Evolutionary conservation across 2,113 vertebrate genomes (phyloP).

Genomic region (Heliornis fulica): DNA sequence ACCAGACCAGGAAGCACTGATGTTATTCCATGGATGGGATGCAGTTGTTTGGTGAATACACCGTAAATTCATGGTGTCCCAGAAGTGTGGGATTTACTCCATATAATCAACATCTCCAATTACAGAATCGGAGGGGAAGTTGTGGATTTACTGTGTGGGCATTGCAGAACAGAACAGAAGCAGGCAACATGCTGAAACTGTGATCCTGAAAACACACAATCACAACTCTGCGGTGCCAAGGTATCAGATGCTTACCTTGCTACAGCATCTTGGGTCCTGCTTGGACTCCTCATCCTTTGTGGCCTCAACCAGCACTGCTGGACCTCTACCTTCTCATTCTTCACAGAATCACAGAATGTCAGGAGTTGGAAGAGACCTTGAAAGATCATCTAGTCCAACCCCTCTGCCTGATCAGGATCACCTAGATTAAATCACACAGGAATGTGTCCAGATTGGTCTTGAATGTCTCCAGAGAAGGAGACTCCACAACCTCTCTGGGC

Average conservation of each 20-base stretch:
- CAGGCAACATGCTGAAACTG: neutral
- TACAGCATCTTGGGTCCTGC: neutral
- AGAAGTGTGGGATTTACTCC: neutral
- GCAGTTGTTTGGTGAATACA: neutral
- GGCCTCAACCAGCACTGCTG: neutral
- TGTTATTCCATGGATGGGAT: neutral
- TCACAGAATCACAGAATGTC: neutral
- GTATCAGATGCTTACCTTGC: rapidly evolving
- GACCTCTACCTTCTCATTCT: neutral
- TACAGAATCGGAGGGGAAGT: neutral
- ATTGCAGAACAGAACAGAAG: neutral
- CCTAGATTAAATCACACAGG: too few relatives aligned
- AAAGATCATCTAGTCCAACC: too few relatives aligned
- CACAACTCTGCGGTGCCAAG: neutral
- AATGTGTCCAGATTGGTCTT: too few relatives aligned
- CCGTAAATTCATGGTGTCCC: neutral
- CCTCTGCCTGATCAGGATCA: too few relatives aligned
- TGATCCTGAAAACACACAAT: neutral
- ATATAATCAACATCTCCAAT: neutral
- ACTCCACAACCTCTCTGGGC: too few relatives aligned
- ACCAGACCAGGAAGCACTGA: neutral
- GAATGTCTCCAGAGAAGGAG: too few relatives aligned
- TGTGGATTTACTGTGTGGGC: neutral
- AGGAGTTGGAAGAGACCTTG: too few relatives aligned
- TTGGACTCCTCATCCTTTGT: neutral